These are phyloP conservation scores for Seriola rivoliana DNA, from an alignment of 2,113 vertebrate genomes.

Conservation along the genomic window DNA sequence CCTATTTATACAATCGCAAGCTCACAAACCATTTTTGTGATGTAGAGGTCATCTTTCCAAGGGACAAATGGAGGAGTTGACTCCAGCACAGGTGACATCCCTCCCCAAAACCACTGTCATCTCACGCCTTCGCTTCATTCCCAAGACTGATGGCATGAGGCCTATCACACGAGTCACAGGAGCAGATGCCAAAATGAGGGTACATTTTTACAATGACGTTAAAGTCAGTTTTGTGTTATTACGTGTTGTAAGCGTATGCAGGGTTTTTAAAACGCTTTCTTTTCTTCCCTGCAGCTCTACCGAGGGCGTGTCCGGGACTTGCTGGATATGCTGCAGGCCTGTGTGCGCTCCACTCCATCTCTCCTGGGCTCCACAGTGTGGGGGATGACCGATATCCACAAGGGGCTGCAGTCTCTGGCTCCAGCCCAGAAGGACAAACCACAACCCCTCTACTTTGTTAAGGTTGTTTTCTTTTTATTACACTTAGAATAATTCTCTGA, in stretches of 20 bases:
- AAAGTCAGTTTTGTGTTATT: background rate
- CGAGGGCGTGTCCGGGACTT: slow-evolving; percentile 83
- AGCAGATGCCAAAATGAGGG: slow-evolving; percentile 66
- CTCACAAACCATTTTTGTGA: background rate
- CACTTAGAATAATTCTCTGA: background rate
- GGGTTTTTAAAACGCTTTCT: background rate
- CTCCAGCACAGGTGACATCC: slow-evolving; percentile 76
- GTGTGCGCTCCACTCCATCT: slow-evolving; percentile 76
- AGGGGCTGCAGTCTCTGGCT: slow-evolving; percentile 82
- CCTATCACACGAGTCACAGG: slow-evolving; percentile 87
- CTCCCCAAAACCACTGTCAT: slow-evolving; percentile 72
- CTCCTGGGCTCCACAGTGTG: slow-evolving; percentile 90
- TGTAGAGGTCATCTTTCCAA: slow-evolving; percentile 88
- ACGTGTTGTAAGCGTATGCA: slow-evolving; percentile 58
- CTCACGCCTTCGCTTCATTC: slow-evolving; percentile 92
- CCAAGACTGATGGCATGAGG: slow-evolving; percentile 89
- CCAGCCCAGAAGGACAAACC: slow-evolving; percentile 71
- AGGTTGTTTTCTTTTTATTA: slow-evolving; percentile 84
- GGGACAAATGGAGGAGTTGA: slow-evolving; percentile 86
- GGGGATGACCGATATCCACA: slow-evolving; percentile 89
- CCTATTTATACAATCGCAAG: background rate
- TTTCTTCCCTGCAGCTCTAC: slow-evolving; percentile 67
- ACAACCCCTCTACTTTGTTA: slow-evolving; percentile 90
- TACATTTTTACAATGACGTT: slow-evolving; percentile 3
- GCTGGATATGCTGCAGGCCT: slow-evolving; percentile 88